Base-by-base conservation (phyloP, 2,888 invertebrate genomes). In the Noctuana brunneofusca region DNA sequence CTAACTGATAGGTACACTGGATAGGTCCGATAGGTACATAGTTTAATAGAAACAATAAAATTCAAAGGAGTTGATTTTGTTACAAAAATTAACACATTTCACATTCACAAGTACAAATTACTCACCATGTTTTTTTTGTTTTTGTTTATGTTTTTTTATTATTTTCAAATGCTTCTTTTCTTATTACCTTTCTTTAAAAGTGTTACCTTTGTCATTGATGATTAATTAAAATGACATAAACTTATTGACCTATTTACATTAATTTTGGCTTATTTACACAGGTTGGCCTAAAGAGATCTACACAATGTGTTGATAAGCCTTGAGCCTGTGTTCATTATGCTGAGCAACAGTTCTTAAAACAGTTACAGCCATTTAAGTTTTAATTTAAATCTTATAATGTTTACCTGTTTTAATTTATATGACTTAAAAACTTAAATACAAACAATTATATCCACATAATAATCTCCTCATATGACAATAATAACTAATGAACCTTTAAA, bases 391-490 rank as follows among this genome's bases (percentile, higher is more conserved):
- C n/a, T n/a, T n/a, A n/a, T n/a, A n/a, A n/a, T n/a, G n/a, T n/a
- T n/a, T n/a, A n/a, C n/a, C n/a, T n/a, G n/a, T n/a, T n/a, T n/a
- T n/a, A n/a, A n/a, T n/a, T n/a, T n/a, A n/a, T n/a, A n/a, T n/a
- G n/a, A n/a, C n/a, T n/a, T n/a, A n/a, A n/a, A n/a, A n/a, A n/a
- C n/a, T n/a, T n/a, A n/a, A n/a, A n/a, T n/a, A n/a, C n/a, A n/a
- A n/a, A n/a, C n/a, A n/a, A n/a, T n/a, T n/a, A n/a, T n/a, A 30
- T 58, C 53, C 53, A 53, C 16, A 57, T 64, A 56, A 64, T 59
- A 62, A 59, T 43, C 18, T 6, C 63, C 27, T 55, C 24, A 16
- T 62, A 62, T 27, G 14, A 48, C 59, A 54, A 60, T 35, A 14
- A 11, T 43, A 20, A 46, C n/a, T 35, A 59, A 60, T 60, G 54